These are phyloP conservation scores for Notodonta dromedarius DNA, from an alignment of 2,888 invertebrate species.

Conservation along the genomic window DNA sequence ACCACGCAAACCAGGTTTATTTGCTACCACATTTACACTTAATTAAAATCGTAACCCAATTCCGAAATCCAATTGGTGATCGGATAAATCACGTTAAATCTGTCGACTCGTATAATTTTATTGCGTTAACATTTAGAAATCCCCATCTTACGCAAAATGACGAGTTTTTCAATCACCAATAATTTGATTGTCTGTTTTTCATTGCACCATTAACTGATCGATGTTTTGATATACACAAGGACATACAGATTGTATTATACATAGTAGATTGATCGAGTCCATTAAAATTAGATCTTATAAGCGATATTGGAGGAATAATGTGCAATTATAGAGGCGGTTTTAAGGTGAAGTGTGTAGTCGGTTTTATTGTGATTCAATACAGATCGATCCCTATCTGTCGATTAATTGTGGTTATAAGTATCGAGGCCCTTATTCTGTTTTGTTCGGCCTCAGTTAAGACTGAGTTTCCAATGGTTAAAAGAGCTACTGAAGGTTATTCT, in stretches of 20 bases:
- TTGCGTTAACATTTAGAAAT: conserved; percentile 35
- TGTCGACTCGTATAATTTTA: conserved; percentile 31
- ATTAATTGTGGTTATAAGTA: conserved; percentile 27
- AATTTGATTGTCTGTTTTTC: conserved; percentile 33
- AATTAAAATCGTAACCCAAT: neutral
- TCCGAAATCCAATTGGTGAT: conserved; percentile 17
- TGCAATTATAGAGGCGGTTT: conserved; percentile 31
- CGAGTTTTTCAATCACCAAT: conserved; percentile 24
- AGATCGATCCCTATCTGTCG: conserved; percentile 30
- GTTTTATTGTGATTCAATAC: conserved; percentile 39
- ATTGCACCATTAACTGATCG: conserved; percentile 39
- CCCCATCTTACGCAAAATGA: conserved; percentile 4
- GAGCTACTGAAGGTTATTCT: neutral
- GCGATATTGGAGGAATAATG: conserved; percentile 35
- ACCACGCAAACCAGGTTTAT: too few relatives aligned
- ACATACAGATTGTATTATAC: conserved; percentile 57
- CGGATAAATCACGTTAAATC: conserved; percentile 33
- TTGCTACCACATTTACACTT: neutral
- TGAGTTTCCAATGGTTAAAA: neutral
- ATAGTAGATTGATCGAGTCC: conserved; percentile 61
- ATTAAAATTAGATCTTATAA: conserved; percentile 59
- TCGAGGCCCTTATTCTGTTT: conserved; percentile 10
- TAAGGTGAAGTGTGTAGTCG: conserved; percentile 41
- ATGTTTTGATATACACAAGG: conserved; percentile 63
- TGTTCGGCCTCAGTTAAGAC: conserved; percentile 23